Conservation (phyloP, 2,797 vertebrate species). For the Malacoctenus gilli region DNA sequence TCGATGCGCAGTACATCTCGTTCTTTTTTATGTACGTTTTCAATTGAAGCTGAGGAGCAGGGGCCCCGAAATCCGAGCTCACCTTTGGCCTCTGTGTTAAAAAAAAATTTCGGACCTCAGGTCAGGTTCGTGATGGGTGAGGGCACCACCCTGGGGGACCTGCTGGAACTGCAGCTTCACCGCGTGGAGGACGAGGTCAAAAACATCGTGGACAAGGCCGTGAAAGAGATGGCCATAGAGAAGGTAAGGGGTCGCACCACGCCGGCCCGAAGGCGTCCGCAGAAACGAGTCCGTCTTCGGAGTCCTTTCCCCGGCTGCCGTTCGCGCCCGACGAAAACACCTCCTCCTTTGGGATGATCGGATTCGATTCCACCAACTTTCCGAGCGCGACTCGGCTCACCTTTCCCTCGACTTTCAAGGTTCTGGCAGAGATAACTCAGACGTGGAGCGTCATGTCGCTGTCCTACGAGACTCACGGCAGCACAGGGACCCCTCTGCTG, state of each 20-base stretch:
- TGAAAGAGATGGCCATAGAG: constrained; percentile 83
- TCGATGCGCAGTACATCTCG: no score
- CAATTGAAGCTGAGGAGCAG: no score
- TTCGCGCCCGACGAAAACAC: no score
- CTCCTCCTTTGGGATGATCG: no score
- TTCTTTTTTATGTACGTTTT: no score
- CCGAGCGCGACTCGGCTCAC: no score
- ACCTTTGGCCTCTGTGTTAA: constrained; percentile 40
- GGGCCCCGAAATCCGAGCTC: constrained; percentile 26
- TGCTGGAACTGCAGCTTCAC: constrained; percentile 83
- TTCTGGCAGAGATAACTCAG: constrained; percentile 80
- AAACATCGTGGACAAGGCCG: constrained; percentile 84
- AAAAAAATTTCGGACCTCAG: constrained; percentile 65
- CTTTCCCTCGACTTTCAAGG: constrained; percentile 38
- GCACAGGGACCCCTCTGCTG: constrained; percentile 76
- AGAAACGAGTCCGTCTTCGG: no score
- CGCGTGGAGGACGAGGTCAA: constrained; percentile 85
- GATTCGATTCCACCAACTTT: no score
- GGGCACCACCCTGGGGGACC: constrained; percentile 79
- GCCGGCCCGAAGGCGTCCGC: no score
- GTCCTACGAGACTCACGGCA: constrained; percentile 77
- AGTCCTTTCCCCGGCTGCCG: no score
- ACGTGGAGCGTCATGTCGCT: constrained; percentile 80
- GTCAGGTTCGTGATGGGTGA: constrained; percentile 84
- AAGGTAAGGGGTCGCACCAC: constrained; percentile 52